Conservation (phyloP, 2,797 vertebrate genomes). For the Pseudopleuronectes americanus region DNA sequence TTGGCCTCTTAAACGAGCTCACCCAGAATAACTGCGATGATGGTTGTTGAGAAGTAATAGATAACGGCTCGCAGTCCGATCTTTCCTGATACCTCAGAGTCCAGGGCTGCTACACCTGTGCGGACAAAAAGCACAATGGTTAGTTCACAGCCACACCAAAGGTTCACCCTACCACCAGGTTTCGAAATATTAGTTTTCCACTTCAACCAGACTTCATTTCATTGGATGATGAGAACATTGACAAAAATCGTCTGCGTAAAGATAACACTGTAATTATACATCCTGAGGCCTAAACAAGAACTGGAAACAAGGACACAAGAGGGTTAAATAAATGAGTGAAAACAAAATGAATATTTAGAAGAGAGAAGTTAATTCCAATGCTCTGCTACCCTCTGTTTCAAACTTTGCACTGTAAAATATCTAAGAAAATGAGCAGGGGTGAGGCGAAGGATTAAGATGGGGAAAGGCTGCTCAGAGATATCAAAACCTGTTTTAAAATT, state of each 20-base stretch:
- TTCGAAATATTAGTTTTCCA: neutral
- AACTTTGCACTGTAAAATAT: no score
- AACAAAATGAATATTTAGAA: no score
- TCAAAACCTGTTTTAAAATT: no score
- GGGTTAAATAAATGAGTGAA: no score
- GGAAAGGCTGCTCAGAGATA: no score
- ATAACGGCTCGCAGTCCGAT: conserved; percentile 93
- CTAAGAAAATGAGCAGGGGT: no score
- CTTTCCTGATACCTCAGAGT: conserved; percentile 93
- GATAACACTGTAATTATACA: neutral
- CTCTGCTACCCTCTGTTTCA: no score
- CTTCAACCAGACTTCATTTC: neutral
- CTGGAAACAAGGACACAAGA: no score
- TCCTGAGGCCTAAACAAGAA: no score
- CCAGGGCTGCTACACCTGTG: conserved; percentile 96
- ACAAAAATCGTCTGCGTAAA: neutral
- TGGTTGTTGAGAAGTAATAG: conserved; percentile 95
- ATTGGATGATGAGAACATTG: neutral
- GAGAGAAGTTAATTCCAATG: no score
- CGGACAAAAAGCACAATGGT: conserved; percentile 3
- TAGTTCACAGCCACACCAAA: neutral
- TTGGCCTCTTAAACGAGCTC: conserved; percentile 46
- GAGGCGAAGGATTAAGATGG: no score
- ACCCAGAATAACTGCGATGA: conserved; percentile 95
- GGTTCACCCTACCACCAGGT: neutral